Evolutionary conservation across 2,113 vertebrate species (phyloP).

Genomic region (Trogon melanurus): DNA sequence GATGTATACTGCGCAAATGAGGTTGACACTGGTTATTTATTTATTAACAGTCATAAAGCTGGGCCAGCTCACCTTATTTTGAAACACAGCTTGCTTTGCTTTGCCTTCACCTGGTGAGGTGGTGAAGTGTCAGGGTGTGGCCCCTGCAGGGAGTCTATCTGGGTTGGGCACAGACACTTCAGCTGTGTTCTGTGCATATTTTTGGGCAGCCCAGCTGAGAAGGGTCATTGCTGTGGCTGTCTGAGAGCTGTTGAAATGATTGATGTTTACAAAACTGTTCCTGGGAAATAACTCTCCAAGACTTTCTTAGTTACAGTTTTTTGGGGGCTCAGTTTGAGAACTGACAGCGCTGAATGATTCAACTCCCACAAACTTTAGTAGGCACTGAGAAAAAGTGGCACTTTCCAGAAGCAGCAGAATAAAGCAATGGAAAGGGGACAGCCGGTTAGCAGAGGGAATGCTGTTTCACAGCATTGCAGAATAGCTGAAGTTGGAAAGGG

Average conservation of each 20-base stretch:
- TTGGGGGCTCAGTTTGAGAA: neutral
- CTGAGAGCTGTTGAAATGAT: neutral
- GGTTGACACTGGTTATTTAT: neutral
- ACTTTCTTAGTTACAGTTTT: neutral
- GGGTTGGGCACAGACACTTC: neutral
- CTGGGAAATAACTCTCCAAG: neutral
- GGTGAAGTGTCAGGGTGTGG: fast-evolving
- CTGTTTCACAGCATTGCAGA: neutral
- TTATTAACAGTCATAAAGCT: neutral
- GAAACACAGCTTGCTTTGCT: neutral
- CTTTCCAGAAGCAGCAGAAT: neutral
- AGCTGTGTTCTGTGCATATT: neutral
- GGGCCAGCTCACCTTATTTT: neutral
- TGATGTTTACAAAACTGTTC: neutral
- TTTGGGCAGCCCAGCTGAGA: neutral
- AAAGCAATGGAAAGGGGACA: neutral
- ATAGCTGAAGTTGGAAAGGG: neutral
- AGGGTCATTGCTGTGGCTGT: neutral
- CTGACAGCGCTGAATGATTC: neutral
- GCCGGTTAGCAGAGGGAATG: neutral
- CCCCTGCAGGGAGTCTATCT: fast-evolving
- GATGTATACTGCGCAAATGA: fast-evolving
- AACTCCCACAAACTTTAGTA: neutral
- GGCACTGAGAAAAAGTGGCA: fast-evolving
- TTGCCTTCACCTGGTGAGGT: neutral